Evolutionary conservation across 1,140 invertebrate genomes (phyloP).

Genomic region (Drosophila paulistorum): DNA sequence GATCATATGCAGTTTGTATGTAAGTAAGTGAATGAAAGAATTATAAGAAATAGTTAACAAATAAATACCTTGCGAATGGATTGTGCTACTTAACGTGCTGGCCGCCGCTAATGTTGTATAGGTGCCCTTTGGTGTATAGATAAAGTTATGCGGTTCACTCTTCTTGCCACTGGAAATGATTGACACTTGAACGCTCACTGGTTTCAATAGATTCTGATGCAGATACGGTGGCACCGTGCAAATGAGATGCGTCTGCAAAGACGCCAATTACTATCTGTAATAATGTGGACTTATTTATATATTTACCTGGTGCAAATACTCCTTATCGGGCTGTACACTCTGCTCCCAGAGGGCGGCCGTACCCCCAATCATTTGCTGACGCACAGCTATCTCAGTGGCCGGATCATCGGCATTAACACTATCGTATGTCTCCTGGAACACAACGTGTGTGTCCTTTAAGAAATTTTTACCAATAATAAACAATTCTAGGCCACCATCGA

Average conservation of each 20-base stretch:
- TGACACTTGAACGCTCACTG: slow-evolving; percentile 89
- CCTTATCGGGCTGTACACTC: slow-evolving; percentile 91
- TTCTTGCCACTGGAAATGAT: slow-evolving; percentile 94
- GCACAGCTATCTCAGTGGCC: slow-evolving; percentile 72
- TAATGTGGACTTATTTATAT: background rate
- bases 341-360: slow-evolving; percentile 88
- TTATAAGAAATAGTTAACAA: slow-evolving; percentile 65
- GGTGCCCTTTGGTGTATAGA: slow-evolving; percentile 88
- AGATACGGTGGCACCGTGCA: slow-evolving; percentile 94
- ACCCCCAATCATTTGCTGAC: slow-evolving; percentile 68
- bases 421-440: slow-evolving; percentile 89
- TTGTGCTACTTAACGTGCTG: slow-evolving; percentile 77
- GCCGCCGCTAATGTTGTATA: slow-evolving; percentile 77
- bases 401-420: slow-evolving; percentile 65
- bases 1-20: background rate
- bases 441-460: slow-evolving; percentile 94
- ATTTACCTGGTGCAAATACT: slow-evolving; percentile 89
- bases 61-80: slow-evolving; percentile 82
- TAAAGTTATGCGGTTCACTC: slow-evolving; percentile 94
- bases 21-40: slow-evolving; percentile 14
- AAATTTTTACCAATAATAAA: slow-evolving; percentile 99
- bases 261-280: too few species aligned
- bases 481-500: slow-evolving; percentile 93
- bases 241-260: slow-evolving; percentile 93
- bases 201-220: slow-evolving; percentile 86